phyloP scores from a whole-genome alignment of 2,888 invertebrate genomes.

The Biston betularia region DNA sequence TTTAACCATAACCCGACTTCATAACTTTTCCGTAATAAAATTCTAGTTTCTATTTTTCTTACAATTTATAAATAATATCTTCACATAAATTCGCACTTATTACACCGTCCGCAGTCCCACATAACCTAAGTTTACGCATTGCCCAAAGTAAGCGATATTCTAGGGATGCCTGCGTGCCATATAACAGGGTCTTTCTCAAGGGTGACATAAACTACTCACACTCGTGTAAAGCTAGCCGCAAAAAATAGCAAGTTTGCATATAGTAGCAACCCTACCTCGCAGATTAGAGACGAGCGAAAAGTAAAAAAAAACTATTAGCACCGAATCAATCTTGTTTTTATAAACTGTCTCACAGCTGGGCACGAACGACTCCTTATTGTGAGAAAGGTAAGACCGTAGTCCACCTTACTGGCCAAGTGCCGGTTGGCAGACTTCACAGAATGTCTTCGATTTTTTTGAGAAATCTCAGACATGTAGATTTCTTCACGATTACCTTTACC shows the following conservation, averaged over 20 bases:
- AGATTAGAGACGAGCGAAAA: slow-evolving; percentile 8
- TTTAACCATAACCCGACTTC: not conserved
- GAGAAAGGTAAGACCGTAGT: too few species aligned
- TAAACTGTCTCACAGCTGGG: too few species aligned
- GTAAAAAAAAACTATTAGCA: too few species aligned
- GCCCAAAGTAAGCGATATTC: slow-evolving; percentile 44
- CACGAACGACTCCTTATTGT: too few species aligned
- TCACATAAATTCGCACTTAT: slow-evolving; percentile 44
- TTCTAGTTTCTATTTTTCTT: not conserved
- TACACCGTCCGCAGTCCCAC: slow-evolving; percentile 27
- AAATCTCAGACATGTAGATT: too few species aligned
- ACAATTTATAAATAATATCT: slow-evolving; percentile 8
- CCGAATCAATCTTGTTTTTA: too few species aligned
- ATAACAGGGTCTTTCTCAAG: slow-evolving; percentile 45
- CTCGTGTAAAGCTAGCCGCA: slow-evolving; percentile 38
- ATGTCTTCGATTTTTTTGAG: too few species aligned
- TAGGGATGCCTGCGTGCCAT: slow-evolving; percentile 36
- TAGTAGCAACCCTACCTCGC: slow-evolving; percentile 23
- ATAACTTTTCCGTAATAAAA: too few species aligned
- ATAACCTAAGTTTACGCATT: slow-evolving; percentile 35
- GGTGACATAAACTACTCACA: slow-evolving; percentile 45
- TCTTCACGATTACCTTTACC: too few species aligned
- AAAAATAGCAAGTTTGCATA: slow-evolving; percentile 49
- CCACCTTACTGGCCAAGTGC: too few species aligned
- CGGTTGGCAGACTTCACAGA: too few species aligned